Percentiles rank a stretch among this genome's conserved stretches.
These are phyloP conservation scores for Drosophila orosa DNA, from an alignment of 1,140 invertebrate species.

Conservation along the genomic window DNA sequence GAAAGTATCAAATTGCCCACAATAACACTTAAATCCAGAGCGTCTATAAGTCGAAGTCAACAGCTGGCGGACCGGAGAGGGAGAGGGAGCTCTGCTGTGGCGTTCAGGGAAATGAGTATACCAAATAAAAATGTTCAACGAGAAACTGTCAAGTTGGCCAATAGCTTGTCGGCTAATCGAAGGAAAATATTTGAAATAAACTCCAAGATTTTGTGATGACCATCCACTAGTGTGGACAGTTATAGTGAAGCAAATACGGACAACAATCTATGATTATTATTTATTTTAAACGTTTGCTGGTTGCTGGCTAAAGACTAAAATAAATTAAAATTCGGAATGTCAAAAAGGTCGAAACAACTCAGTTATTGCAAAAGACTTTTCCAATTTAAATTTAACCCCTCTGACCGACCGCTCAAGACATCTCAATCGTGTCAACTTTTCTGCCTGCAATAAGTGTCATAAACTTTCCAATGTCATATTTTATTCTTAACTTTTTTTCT, in stretches of 20 bases:
- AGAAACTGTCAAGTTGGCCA: slow-evolving; percentile 42
- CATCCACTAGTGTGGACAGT: slow-evolving; percentile 3
- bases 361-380: slow-evolving; percentile 1
- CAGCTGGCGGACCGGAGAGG: neutral
- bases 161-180: slow-evolving; percentile 31
- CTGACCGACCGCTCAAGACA: neutral
- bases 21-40: slow-evolving; percentile 82
- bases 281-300: slow-evolving; percentile 1
- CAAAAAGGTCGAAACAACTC: slow-evolving; percentile 2
- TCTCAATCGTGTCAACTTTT: slow-evolving; percentile 29
- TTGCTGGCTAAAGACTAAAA: neutral
- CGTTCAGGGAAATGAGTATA: slow-evolving; percentile 59
- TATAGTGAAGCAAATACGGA: neutral
- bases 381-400: slow-evolving; percentile 19
- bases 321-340: neutral
- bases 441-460: slow-evolving; percentile 54
- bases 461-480: slow-evolving; percentile 45
- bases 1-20: slow-evolving; percentile 84
- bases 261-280: neutral
- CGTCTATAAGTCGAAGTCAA: slow-evolving; percentile 68
- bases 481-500: slow-evolving; percentile 33
- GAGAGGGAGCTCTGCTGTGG: neutral
- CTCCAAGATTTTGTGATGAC: slow-evolving; percentile 22
- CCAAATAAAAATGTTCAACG: slow-evolving; percentile 72
- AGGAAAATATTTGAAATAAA: slow-evolving; percentile 46